phyloP scores from a whole-genome alignment of 2,888 invertebrate species.

The Acleris cristana region DNA sequence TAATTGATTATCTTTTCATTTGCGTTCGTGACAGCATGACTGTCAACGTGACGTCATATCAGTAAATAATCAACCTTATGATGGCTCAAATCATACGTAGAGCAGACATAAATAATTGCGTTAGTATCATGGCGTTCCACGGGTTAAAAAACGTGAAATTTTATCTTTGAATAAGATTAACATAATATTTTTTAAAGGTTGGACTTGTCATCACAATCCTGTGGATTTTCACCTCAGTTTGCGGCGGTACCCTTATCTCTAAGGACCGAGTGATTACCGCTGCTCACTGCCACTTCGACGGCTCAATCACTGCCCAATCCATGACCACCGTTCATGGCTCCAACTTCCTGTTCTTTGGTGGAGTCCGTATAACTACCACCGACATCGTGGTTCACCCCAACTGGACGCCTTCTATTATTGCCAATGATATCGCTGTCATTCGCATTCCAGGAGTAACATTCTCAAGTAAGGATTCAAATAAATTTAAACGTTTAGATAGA shows the following conservation, averaged over 20 bases:
- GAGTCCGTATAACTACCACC: constrained; percentile 51
- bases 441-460: constrained; percentile 44
- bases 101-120: too few relatives aligned
- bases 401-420: constrained; percentile 51
- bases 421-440: constrained; percentile 61
- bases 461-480: constrained; percentile 46
- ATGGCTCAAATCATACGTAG: too few relatives aligned
- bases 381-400: constrained; percentile 51
- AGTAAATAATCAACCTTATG: too few relatives aligned
- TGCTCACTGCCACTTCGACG: constrained; percentile 64
- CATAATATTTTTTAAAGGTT: constrained; percentile 44
- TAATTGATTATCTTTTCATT: too few relatives aligned
- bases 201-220: constrained; percentile 48
- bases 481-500: not conserved
- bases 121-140: too few relatives aligned
- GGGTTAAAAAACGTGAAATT: too few relatives aligned
- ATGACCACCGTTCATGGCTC: constrained; percentile 62
- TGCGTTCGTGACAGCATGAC: too few relatives aligned
- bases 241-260: constrained; percentile 61
- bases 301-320: constrained; percentile 52
- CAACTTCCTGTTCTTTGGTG: constrained; percentile 55
- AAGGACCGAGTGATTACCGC: constrained; percentile 51
- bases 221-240: constrained; percentile 50
- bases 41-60: too few relatives aligned
- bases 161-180: not conserved